Evolutionary conservation across 2,797 vertebrate species (phyloP), one percentile per base, ranked within the genome.

Genomic region (Neolamprologus multifasciatus): DNA sequence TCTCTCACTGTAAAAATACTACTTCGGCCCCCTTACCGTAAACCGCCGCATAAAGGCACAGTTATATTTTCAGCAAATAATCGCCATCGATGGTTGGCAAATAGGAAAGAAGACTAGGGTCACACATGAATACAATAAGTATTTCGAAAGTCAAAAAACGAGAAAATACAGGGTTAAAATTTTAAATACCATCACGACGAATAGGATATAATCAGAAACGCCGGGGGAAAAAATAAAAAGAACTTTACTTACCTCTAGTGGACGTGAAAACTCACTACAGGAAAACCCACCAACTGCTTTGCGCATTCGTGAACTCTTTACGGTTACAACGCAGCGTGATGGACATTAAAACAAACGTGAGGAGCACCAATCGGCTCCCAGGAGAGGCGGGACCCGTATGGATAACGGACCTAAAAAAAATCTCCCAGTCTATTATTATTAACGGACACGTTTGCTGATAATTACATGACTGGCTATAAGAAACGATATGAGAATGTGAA

Each of bases 391-490:
- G 88, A 11, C 57, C 3, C 8, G 5, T 23, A 10, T 23, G 78
- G 57, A 94, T 95, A 95, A 94, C 93, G 93, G 91, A 91, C 77
- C 74, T 31, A 8, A 50, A 74, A 74, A 71, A 8, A 36, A 38
- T 29, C 31, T 29, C 5, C 43, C 23, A 13, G 83, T 33, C 62
- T 54, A 43, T 78, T 40, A 13, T 12, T 4, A 51, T 51, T 76
- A 81, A 52, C 78, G 36, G 74, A 51, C 8, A 4, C 31, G 21
- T 52, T 19, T 55, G 21, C 5, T 5, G 8, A 84, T 38, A 23
- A 77, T 43, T 23, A 81, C 78, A 59, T 89, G 29, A 90, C 14
- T 77, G 31, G 9, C 29, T 19, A 14, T 9, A 4, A 40, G 5
- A 79, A 36, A 71, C 50, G 14, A 21, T 16, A 5, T 33, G 12